These are phyloP conservation scores for Drosophila fungiperda DNA, from an alignment of 2,888 invertebrate species.

Conservation along the genomic window DNA sequence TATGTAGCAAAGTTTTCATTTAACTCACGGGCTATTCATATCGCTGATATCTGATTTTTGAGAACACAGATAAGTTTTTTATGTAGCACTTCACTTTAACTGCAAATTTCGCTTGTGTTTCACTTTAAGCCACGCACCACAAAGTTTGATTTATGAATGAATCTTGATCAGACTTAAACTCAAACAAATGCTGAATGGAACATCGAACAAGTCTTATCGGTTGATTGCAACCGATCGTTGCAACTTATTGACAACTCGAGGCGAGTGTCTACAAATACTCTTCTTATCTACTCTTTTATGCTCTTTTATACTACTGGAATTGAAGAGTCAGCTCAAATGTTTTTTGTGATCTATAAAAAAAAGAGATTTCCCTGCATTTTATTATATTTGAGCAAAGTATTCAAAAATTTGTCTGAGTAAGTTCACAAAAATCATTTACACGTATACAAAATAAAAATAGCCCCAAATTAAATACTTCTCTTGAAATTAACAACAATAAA, in stretches of 20 bases:
- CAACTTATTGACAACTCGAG: not conserved
- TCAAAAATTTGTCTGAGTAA: not conserved
- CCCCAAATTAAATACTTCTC: not conserved
- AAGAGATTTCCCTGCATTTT: not conserved
- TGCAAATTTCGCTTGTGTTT: not conserved
- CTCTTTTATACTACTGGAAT: no score
- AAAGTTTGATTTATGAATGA: not conserved
- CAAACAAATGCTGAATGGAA: not conserved
- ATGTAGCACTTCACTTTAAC: not conserved
- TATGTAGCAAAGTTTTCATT: not conserved
- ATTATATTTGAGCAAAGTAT: not conserved
- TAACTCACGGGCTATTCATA: not conserved
- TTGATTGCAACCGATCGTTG: conserved; percentile 9
- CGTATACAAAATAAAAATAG: not conserved
- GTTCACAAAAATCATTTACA: not conserved
- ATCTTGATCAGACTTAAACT: not conserved
- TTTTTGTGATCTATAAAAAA: not conserved
- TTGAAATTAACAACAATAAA: not conserved
- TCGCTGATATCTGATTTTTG: not conserved
- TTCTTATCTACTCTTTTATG: no score
- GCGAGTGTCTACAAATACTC: not conserved
- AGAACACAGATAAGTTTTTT: not conserved
- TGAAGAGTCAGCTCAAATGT: not conserved
- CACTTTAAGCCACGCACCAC: not conserved
- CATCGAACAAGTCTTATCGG: not conserved